Conservation (phyloP, 2,113 vertebrate genomes). For the Takifugu bimaculatus region DNA sequence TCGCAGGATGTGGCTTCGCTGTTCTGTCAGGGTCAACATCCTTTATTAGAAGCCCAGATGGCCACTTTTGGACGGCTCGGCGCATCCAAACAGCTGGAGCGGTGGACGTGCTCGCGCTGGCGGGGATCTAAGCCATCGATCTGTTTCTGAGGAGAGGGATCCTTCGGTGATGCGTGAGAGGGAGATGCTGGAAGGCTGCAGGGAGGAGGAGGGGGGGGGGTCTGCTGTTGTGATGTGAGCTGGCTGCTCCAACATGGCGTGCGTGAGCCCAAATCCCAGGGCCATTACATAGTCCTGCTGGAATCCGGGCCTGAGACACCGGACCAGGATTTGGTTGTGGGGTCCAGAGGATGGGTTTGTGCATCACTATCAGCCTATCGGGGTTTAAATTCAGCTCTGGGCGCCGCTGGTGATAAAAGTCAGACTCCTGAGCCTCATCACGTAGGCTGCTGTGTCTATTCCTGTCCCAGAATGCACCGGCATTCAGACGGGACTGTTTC, state of each 20-base stretch:
- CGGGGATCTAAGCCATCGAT: not conserved
- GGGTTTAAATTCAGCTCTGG: constrained; percentile 21
- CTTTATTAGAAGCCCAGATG: constrained; percentile 8
- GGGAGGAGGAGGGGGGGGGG: constrained; percentile 20
- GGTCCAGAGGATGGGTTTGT: constrained; percentile 3
- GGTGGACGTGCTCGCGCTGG: constrained; percentile 50
- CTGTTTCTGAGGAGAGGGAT: not conserved
- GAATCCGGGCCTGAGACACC: constrained; percentile 46
- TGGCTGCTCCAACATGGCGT: constrained; percentile 69
- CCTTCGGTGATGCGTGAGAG: no score
- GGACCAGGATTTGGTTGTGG: constrained; percentile 14
- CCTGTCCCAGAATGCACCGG: constrained; percentile 35
- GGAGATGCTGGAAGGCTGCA: constrained; percentile 46
- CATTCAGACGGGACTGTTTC: constrained; percentile 12
- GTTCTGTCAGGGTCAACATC: constrained; percentile 38
- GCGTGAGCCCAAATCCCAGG: constrained; percentile 51
- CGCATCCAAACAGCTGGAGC: constrained; percentile 55
- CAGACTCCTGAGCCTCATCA: constrained; percentile 19
- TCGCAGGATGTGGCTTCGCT: constrained; percentile 16
- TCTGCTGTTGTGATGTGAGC: constrained; percentile 62
- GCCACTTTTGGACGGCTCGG: constrained; percentile 3
- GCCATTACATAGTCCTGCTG: constrained; percentile 64
- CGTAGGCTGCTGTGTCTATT: constrained; percentile 28
- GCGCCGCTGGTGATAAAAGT: constrained; percentile 17
- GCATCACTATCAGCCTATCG: constrained; percentile 9